Conservation (phyloP, 1,140 invertebrate genomes). For the Andricus grossulariae region DNA sequence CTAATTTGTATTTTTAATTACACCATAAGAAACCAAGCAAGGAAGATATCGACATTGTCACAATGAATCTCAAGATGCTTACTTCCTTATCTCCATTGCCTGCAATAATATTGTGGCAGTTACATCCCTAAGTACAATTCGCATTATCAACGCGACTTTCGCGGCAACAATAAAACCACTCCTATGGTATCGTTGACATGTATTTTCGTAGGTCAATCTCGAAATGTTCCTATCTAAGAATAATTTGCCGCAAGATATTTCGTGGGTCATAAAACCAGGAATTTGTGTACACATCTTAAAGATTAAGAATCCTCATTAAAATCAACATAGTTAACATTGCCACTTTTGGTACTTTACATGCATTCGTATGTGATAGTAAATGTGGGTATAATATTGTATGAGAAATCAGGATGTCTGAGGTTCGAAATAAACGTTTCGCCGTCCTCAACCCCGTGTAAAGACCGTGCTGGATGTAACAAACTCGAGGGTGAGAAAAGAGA, state of each 20-base stretch:
- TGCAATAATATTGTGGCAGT: conserved; percentile 20
- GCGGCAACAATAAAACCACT: conserved; percentile 5
- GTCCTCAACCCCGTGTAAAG: conserved; percentile 50
- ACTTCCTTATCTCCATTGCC: conserved; percentile 25
- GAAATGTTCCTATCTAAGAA: not conserved
- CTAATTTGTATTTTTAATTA: no score
- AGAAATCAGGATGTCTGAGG: conserved; percentile 44
- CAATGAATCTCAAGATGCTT: conserved; percentile 1
- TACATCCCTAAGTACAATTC: not conserved
- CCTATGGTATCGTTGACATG: not conserved
- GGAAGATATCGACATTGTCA: no score
- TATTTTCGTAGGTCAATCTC: not conserved
- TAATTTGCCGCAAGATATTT: not conserved
- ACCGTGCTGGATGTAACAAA: conserved; percentile 30
- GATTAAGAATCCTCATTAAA: no score
- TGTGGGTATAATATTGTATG: not conserved
- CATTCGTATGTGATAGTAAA: not conserved
- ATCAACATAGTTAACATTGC: no score
- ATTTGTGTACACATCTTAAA: not conserved
- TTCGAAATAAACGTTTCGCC: conserved; percentile 59
- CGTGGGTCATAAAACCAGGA: not conserved
- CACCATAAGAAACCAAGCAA: no score
- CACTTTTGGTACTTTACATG: not conserved
- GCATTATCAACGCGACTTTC: conserved; percentile 15
- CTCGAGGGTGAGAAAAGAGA: conserved; percentile 44